A percentile compares a stretch with the other conserved stretches of the same genome.
Conservation (phyloP, 2,888 invertebrate genomes). For the Phragmatobia fuliginosa region DNA sequence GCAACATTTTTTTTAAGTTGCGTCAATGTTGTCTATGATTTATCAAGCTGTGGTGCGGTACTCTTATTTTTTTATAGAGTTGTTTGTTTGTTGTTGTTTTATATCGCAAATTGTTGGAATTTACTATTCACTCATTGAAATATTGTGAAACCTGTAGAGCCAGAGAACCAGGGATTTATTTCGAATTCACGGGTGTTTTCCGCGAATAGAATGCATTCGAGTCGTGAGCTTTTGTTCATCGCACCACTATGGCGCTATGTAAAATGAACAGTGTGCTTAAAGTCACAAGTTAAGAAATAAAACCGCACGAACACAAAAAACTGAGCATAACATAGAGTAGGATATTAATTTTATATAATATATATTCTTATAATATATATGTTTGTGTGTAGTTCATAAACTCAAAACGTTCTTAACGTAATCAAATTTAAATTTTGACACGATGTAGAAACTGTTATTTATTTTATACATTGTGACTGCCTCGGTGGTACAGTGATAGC, state of each 20-base stretch:
- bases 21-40: constrained; percentile 26
- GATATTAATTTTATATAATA: too few relatives aligned
- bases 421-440: too few relatives aligned
- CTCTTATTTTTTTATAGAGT: constrained; percentile 41
- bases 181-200: constrained; percentile 29
- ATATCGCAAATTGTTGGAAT: constrained; percentile 47
- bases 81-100: too few relatives aligned
- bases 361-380: too few relatives aligned
- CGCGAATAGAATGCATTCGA: constrained; percentile 24
- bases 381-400: too few relatives aligned
- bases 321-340: too few relatives aligned
- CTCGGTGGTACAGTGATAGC: too few relatives aligned
- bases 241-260: constrained; percentile 24
- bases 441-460: too few relatives aligned
- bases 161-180: constrained; percentile 43
- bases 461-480: too few relatives aligned
- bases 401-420: too few relatives aligned
- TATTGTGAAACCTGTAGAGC: constrained; percentile 49
- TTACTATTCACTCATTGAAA: constrained; percentile 43
- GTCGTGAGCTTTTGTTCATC: constrained; percentile 37
- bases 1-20: constrained; percentile 18
- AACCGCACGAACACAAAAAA: constrained; percentile 16
- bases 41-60: constrained; percentile 29
- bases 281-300: constrained; percentile 43
- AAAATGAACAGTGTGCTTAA: constrained; percentile 42